phyloP scores from a whole-genome alignment of 2,797 vertebrate genomes.

The Linurgus olivaceus region DNA sequence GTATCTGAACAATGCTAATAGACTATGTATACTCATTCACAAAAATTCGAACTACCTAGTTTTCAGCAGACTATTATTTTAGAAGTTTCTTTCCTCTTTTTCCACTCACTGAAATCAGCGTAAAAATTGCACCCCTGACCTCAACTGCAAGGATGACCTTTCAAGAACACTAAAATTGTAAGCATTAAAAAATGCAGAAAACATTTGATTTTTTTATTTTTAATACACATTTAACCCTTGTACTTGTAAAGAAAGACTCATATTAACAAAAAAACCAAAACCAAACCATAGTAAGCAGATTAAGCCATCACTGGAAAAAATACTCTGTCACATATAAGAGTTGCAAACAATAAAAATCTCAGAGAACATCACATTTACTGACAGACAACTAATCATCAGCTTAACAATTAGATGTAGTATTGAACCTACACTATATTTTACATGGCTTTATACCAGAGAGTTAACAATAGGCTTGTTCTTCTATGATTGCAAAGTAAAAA shows the following conservation, averaged over 20 bases:
- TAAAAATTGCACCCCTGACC: background rate
- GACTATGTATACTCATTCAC: background rate
- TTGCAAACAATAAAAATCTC: background rate
- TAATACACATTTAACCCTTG: background rate
- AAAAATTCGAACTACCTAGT: background rate
- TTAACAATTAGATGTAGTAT: background rate
- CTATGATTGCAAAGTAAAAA: background rate
- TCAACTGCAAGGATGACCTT: background rate
- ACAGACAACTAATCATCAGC: background rate
- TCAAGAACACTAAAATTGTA: background rate
- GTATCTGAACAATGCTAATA: background rate
- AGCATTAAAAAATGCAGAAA: background rate
- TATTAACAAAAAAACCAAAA: background rate
- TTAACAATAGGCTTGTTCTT: background rate
- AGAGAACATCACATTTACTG: background rate
- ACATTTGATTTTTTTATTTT: background rate
- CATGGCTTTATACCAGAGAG: background rate
- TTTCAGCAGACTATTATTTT: background rate
- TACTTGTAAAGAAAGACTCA: background rate
- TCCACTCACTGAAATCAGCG: background rate
- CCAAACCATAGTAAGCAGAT: background rate
- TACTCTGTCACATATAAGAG: background rate
- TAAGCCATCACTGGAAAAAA: background rate
- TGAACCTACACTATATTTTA: background rate
- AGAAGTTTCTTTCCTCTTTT: background rate